Evolutionary conservation across 2,888 invertebrate species (phyloP).

Genomic region (Drosophila diplacantha): DNA sequence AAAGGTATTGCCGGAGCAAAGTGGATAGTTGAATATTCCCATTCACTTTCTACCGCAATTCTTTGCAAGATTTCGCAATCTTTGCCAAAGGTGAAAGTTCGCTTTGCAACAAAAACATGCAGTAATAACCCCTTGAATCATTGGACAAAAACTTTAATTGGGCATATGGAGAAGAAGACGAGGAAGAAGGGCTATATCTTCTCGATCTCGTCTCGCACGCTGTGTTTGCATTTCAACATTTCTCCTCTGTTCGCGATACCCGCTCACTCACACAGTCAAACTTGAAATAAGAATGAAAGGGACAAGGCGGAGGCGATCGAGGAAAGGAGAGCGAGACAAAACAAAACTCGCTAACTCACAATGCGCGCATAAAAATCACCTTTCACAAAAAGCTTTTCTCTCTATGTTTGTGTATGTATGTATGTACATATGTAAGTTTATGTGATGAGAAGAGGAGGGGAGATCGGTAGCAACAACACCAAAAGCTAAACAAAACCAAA

Average conservation of each 20-base stretch:
- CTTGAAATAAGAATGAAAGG: constrained; percentile 47
- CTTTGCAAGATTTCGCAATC: constrained; percentile 33
- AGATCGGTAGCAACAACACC: constrained; percentile 23
- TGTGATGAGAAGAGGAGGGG: constrained; percentile 6
- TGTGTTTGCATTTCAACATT: constrained; percentile 30
- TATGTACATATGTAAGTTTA: constrained; percentile 30
- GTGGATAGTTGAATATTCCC: constrained; percentile 15
- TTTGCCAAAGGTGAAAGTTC: constrained; percentile 24
- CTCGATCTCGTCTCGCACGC: constrained; percentile 11
- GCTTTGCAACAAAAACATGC: neutral
- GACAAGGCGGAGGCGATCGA: constrained; percentile 25
- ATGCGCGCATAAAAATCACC: constrained; percentile 57
- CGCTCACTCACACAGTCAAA: constrained; percentile 19
- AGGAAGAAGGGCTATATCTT: constrained; percentile 18
- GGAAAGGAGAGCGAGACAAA: constrained; percentile 29
- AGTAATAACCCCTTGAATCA: constrained; percentile 17
- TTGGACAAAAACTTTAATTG: constrained; percentile 17
- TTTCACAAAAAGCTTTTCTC: constrained; percentile 71
- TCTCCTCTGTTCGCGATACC: constrained; percentile 33
- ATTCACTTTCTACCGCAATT: constrained; percentile 30
- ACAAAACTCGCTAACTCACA: constrained; percentile 54
- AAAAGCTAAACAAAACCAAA: constrained; percentile 55
- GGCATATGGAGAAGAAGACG: constrained; percentile 1
- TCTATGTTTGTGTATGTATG: constrained; percentile 46
- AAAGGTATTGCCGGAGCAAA: constrained; percentile 11